A percentile compares a stretch with the other conserved stretches of the same genome.
Evolutionary conservation across 2,797 vertebrate species (phyloP).

Genomic region (Karalla daura): DNA sequence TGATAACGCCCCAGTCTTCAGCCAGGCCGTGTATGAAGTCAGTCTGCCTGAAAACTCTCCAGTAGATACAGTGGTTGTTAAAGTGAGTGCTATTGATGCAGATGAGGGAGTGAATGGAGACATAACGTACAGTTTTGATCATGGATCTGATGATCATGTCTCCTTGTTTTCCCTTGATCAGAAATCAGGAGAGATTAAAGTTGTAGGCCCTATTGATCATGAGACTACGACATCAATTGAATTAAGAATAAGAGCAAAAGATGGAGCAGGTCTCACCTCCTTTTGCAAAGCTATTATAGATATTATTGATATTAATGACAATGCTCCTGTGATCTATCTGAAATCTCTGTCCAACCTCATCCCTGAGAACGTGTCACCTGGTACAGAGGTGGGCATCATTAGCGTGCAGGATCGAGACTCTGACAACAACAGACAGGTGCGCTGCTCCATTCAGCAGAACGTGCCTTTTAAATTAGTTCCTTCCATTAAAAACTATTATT

Average conservation of each 20-base stretch:
- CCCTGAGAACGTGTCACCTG: not conserved
- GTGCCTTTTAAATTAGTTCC: too few species aligned
- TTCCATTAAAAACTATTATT: too few species aligned
- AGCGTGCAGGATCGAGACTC: conserved; percentile 20
- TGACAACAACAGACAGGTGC: not conserved
- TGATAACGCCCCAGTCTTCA: conserved; percentile 50
- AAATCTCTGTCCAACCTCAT: not conserved
- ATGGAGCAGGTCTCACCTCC: conserved; percentile 36
- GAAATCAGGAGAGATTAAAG: conserved; percentile 56
- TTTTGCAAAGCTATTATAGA: conserved; percentile 22
- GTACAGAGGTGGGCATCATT: conserved; percentile 33
- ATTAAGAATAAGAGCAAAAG: conserved; percentile 58
- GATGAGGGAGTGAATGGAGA: conserved; percentile 78
- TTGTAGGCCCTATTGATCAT: conserved; percentile 60
- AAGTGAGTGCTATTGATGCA: conserved; percentile 48
- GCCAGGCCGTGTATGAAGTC: conserved; percentile 59
- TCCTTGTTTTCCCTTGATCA: conserved; percentile 66
- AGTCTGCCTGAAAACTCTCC: conserved; percentile 67
- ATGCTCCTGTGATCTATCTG: conserved; percentile 25
- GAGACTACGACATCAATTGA: conserved; percentile 65
- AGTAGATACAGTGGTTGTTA: conserved; percentile 45
- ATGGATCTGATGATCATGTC: conserved; percentile 61
- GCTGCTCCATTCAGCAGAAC: conserved; percentile 31
- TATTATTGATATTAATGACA: conserved; percentile 76
- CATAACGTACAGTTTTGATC: conserved; percentile 78